Evolutionary conservation across 2,797 vertebrate species (phyloP), one percentile per base, ranked within the genome.

Genomic region (Margarornis squamiger): DNA sequence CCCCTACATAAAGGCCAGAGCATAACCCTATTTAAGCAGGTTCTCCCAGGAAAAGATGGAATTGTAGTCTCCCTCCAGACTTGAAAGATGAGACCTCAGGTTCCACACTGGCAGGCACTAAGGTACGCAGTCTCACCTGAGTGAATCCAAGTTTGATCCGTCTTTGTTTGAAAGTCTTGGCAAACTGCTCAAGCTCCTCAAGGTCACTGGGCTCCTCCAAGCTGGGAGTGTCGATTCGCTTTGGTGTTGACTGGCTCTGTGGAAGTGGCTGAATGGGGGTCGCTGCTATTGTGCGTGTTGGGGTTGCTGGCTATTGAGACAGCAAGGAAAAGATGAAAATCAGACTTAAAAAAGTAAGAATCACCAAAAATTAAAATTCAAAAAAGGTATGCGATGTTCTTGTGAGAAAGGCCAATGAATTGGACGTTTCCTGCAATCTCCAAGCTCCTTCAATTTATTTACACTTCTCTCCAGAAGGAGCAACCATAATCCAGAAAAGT

Each of bases 141-240:
- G 99, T 99, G 97, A 99, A 99, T 97, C 99, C 99, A 97, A 99
- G 99, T 98, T 99, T 99, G 97, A 99, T 99, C 91, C 99, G 98
- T 97, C 99, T 99, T 98, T 99, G 99, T 98, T 99, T 99, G 98
- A 99, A 99, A 94, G 99, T 99, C 98, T 99, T 99, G 97, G 99
- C 99, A 98, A 99, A 99, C 97, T 99, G 99, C 98, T 99, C 99
- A 95, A 99, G 98, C 98, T 99, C 99, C 98, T 99, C 99, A 96
- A 99, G 98, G 98, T 99, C 99, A 96, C 99, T 99, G 94, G 99
- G 99, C 98, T 99, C 99, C 98, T 99, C 99, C 98, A 99, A 97
- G 96, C 98, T 99, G 90, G 99, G 99, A 82, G 99, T 99, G 96
- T 99, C 99, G 58, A 99, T 98, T 97, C 99, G 98, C 98, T 99